Base-by-base conservation (phyloP, 2,888 invertebrate species). In the Drosophila infuscata region DNA sequence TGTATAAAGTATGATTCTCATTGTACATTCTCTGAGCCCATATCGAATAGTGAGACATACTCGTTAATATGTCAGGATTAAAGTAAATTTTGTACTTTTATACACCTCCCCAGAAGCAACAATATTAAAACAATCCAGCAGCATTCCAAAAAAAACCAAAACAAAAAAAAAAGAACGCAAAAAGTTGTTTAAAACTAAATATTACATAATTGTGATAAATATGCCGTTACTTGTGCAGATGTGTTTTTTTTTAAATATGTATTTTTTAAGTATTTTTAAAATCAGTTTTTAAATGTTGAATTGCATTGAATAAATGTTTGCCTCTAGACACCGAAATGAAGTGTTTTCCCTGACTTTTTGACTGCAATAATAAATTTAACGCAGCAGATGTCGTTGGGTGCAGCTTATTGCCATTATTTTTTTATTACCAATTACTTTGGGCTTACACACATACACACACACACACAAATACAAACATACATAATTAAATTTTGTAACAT, bases 281-380 rank as follows among this genome's bases (percentile, higher is more conserved):
- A 87, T 87, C 59, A 81, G 75, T 89, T 89, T 82, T 85, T 82
- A 76, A 87, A 88, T 85, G 86, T 87, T 87, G 58, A 76, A 87
- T 89, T 87, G 89, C 87, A 75, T 82, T 86, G 72, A 89, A 82
- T 87, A 85, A 89, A 89, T 87, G 88, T 87, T 87, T 69, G 76
- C 81, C 80, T 80, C 65, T 80, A 80, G 56, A 76, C 63, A 54
- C 46, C 41, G 29, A 29, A 7, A 63, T 33, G 1, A 30, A 46
- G 30, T 43, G 17, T 38, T 54, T 32, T 43, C 52, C 53, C 79
- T 75, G 58, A 68, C 52, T 36, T 49, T 63, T 52, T 36, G 17
- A 29, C 41, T 11, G 29, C 46, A 30, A 30, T 38, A 70, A n/a
- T 30, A 52, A 11, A 48, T 17, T 53, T 48, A 48, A 68, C 32